Conservation (phyloP, 37 sponge, comb jelly and placozoan genomes). For the Oscarella lobularis region DNA sequence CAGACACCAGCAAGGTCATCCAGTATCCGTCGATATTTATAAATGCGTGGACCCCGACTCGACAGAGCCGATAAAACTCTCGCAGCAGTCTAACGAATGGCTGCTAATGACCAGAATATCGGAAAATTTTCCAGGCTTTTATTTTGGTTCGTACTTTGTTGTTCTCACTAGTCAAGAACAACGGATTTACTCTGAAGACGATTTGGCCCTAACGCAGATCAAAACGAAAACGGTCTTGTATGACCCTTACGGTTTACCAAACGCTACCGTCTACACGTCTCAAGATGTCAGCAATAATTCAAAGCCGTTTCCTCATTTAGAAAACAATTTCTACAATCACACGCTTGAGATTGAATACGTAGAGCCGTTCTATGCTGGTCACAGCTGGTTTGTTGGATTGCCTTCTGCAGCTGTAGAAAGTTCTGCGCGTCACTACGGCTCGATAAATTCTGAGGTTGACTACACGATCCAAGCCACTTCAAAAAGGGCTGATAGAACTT, state of each 20-base stretch:
- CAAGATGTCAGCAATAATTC: background rate
- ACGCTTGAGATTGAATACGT: background rate
- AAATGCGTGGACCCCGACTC: no score
- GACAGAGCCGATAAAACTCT: background rate
- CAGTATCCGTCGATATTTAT: background rate
- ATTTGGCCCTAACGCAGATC: background rate
- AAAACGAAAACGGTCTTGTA: background rate
- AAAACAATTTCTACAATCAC: background rate
- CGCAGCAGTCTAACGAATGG: background rate
- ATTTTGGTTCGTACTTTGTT: no score
- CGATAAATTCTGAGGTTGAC: background rate
- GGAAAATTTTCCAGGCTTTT: no score
- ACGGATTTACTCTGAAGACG: background rate
- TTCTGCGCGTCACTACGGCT: background rate
- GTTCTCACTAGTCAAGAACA: background rate
- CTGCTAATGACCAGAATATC: background rate
- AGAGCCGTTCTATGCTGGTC: background rate
- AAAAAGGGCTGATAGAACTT: background rate
- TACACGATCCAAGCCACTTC: background rate
- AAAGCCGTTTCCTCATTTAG: background rate
- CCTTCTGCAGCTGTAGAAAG: background rate
- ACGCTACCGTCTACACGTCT: background rate
- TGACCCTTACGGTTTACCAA: background rate
- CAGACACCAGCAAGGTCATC: background rate
- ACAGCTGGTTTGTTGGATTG: background rate